Evolutionary conservation across 2,113 vertebrate genomes (phyloP), one percentile per base, ranked within the genome.

Genomic region (Aleadryas rufinucha): DNA sequence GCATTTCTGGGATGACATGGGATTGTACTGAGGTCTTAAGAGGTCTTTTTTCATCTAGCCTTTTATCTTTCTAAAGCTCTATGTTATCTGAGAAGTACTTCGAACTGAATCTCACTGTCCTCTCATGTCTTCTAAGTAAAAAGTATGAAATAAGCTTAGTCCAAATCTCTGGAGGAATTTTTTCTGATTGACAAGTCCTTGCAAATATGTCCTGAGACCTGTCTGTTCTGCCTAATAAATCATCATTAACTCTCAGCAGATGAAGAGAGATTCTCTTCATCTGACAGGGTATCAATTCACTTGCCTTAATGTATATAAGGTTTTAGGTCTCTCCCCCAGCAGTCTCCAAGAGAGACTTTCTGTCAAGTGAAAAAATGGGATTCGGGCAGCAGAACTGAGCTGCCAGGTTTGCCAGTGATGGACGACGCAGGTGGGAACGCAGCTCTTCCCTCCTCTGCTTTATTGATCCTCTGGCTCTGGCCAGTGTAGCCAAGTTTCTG

Each of bases 351-450:
- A 93, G 80, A 86, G 49, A 56, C 26, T 86, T 95, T 96, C 93
- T 97, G 83, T 97, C 92, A 97, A 95, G 86, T 79, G 69, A 28
- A 96, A 75, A 96, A 94, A 96, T 92, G 90, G 90, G 76, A 92
- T 72, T 65, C 1, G 2, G 86, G 88, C 65, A 96, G 93, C 83
- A 87, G 65, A 90, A 42, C 86, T 45, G 41, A 23, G 83, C 90
- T 96, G 90, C 90, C 93, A 93, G 75, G 37, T 68, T 69, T 84
- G 89, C 87, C 12, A 26, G 88, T 96, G 96, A 97, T 97, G 93
- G 89, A 97, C 17, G 89, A 92, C 42, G 76, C 83, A 89, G 92
- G 56, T 65, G 92, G 83, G 83, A 96, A 52, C 15, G 76, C 6
- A 0, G 88, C 60, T 95, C 61, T n/a, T 56, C 75, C 92, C 77